Percentiles rank a stretch among this genome's conserved stretches.
These are phyloP conservation scores for Hydrophis major DNA, from an alignment of 2,797 vertebrate species.

Conservation along the genomic window DNA sequence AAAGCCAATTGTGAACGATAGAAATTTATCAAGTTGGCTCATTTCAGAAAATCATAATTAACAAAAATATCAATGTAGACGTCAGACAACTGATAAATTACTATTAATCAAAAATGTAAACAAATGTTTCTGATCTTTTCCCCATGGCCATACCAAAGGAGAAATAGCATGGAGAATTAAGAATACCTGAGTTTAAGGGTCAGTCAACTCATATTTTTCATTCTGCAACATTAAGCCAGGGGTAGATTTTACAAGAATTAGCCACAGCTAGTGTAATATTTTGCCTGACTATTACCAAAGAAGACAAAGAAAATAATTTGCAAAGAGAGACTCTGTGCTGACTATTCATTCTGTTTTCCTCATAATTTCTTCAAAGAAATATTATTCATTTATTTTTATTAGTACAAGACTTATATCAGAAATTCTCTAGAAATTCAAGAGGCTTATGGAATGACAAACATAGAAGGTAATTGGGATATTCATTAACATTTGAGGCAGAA, in stretches of 20 bases:
- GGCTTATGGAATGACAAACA: not conserved
- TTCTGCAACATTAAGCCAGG: not conserved
- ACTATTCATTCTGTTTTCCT: not conserved
- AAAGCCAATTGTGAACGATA: not conserved
- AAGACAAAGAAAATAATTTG: not conserved
- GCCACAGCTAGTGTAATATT: not conserved
- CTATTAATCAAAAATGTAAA: not conserved
- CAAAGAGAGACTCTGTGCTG: not conserved
- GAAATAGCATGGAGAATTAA: not conserved
- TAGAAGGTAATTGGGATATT: not conserved
- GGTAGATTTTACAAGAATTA: not conserved
- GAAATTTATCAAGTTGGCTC: not conserved
- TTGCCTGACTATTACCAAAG: not conserved
- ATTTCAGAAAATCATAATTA: not conserved
- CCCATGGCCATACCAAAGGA: not conserved
- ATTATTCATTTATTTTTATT: not conserved
- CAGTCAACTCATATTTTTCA: not conserved
- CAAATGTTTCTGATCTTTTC: not conserved
- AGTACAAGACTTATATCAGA: not conserved
- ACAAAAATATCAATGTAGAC: not conserved
- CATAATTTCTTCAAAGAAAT: not conserved
- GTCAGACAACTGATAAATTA: not conserved
- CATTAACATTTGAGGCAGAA: not conserved
- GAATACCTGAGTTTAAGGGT: not conserved
- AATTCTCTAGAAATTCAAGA: not conserved